Evolutionary conservation across 1,140 invertebrate species (phyloP).

Genomic region (Zaprionus africanus): DNA sequence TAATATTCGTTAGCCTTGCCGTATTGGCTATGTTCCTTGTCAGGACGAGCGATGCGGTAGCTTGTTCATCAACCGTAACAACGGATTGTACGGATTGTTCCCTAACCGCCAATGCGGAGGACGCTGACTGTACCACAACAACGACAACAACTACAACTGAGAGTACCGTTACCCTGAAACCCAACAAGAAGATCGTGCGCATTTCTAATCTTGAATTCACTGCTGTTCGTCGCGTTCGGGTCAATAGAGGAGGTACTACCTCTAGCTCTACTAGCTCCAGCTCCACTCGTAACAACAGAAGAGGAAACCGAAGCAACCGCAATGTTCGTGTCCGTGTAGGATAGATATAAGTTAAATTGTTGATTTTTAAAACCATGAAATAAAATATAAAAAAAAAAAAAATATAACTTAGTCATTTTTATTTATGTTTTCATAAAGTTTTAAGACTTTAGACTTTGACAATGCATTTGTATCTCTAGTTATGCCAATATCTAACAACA

Average conservation of each 20-base stretch:
- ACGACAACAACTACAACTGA: conserved; percentile 4
- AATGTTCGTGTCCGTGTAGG: background rate
- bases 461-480: too few relatives aligned
- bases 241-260: conserved; percentile 23
- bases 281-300: background rate
- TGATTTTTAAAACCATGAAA: background rate
- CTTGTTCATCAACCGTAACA: conserved; percentile 13
- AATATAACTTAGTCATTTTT: background rate
- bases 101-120: background rate
- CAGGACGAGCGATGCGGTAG: conserved; percentile 17
- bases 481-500: too few relatives aligned
- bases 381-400: background rate
- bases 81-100: conserved; percentile 25
- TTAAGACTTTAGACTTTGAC: too few relatives aligned
- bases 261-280: background rate
- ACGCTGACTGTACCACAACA: conserved; percentile 18
- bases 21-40: conserved; percentile 16
- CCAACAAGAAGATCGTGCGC: conserved; percentile 15
- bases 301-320: conserved; percentile 3
- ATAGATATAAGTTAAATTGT: background rate
- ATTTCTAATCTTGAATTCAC: conserved; percentile 32
- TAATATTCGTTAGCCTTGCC: conserved; percentile 1
- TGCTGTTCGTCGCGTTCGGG: conserved; percentile 23
- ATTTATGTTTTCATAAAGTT: too few relatives aligned
- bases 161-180: background rate